These are phyloP conservation scores for Agonopterix arenella DNA, from an alignment of 2,888 invertebrate genomes.

Conservation along the genomic window DNA sequence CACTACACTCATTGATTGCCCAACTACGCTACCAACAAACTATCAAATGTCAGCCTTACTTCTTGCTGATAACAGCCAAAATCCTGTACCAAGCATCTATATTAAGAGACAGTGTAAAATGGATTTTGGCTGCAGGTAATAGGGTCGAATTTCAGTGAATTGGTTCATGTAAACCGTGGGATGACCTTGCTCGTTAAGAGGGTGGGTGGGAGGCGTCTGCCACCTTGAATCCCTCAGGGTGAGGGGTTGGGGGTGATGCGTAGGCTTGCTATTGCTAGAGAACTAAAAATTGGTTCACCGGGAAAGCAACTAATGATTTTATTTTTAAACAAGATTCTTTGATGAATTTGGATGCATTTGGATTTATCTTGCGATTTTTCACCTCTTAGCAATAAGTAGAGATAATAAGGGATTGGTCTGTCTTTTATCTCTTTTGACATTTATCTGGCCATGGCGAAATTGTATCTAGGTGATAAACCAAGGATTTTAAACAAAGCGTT, in stretches of 20 bases:
- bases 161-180: constrained; percentile 28
- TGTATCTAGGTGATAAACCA: too few relatives aligned
- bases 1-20: constrained; percentile 61
- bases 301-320: too few relatives aligned
- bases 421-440: too few relatives aligned
- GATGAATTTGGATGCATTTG: too few relatives aligned
- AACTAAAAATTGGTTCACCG: constrained; percentile 34
- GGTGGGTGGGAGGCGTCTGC: constrained; percentile 38
- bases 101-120: constrained; percentile 16
- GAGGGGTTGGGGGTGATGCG: constrained; percentile 35
- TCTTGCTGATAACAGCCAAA: constrained; percentile 14
- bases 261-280: constrained; percentile 54
- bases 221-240: constrained; percentile 21
- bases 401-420: too few relatives aligned
- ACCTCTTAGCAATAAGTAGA: too few relatives aligned
- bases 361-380: too few relatives aligned
- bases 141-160: constrained; percentile 24
- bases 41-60: constrained; percentile 26
- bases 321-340: too few relatives aligned
- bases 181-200: constrained; percentile 60
- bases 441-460: too few relatives aligned
- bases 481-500: too few relatives aligned
- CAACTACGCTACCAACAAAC: constrained; percentile 28
- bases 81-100: constrained; percentile 15
- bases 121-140: constrained; percentile 13